These are phyloP conservation scores for Plebejus argus DNA, from an alignment of 2,888 invertebrate genomes.

Conservation along the genomic window DNA sequence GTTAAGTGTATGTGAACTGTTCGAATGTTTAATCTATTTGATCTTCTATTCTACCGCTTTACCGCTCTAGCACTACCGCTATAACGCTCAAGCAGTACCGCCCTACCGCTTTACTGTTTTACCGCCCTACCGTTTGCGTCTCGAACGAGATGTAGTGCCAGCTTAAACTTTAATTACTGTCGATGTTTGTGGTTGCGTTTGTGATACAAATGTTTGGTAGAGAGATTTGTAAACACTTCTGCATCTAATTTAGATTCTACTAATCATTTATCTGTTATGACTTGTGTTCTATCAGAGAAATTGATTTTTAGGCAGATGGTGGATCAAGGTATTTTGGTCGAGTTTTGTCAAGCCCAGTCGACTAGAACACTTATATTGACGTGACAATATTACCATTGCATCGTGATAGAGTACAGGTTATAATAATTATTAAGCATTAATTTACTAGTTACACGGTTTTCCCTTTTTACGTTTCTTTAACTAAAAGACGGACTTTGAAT, in stretches of 20 bases:
- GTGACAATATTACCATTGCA: no score
- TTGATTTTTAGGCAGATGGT: background rate
- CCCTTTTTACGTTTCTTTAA: background rate
- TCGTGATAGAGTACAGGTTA: no score
- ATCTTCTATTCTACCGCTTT: conserved; percentile 37
- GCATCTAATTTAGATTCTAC: background rate
- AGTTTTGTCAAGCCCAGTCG: no score
- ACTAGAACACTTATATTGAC: no score
- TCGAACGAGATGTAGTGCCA: background rate
- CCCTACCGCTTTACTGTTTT: background rate
- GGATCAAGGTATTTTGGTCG: background rate
- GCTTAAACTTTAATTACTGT: background rate
- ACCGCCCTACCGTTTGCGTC: background rate
- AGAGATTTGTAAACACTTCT: background rate
- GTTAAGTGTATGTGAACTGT: conserved; percentile 78
- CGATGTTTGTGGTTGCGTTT: background rate
- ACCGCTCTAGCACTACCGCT: background rate
- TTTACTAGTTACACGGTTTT: background rate
- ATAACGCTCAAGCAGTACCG: background rate
- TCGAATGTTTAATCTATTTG: conserved; percentile 79
- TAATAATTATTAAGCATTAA: no score
- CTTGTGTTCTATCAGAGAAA: background rate
- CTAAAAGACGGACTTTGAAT: background rate
- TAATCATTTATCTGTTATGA: background rate
- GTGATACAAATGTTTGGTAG: background rate